These are phyloP conservation scores for Sigmodon hispidus DNA, from an alignment of 2,113 vertebrate species.

Conservation along the genomic window DNA sequence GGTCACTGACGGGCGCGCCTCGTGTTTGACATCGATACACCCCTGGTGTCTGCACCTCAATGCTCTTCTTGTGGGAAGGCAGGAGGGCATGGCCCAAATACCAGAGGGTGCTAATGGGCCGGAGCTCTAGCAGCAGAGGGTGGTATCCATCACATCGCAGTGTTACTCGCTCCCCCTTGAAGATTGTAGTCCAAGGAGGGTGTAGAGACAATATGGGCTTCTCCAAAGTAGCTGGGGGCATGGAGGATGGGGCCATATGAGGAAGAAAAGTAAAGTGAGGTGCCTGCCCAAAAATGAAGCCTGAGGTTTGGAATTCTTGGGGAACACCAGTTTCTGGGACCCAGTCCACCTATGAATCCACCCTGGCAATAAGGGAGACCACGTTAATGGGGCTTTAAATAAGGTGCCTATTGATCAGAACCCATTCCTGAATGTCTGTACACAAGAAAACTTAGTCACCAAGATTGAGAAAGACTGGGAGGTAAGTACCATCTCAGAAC, in stretches of 20 bases:
- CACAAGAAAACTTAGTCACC: background rate
- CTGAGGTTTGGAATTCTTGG: background rate
- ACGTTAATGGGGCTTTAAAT: background rate
- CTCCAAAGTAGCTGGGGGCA: conserved; percentile 64
- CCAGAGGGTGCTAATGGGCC: conserved; percentile 77
- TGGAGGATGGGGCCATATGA: too few species aligned
- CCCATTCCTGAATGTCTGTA: background rate
- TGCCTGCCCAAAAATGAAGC: background rate
- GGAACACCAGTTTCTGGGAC: background rate
- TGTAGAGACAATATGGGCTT: conserved; percentile 74
- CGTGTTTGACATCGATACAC: conserved; percentile 78
- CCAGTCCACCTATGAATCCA: background rate
- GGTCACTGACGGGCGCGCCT: conserved; percentile 77
- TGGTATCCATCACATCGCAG: conserved; percentile 74
- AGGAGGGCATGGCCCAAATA: conserved; percentile 77
- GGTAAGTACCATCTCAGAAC: background rate
- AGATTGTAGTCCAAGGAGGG: conserved; percentile 80
- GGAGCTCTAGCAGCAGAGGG: conserved; percentile 70
- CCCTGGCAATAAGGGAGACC: background rate
- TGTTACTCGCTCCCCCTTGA: conserved; percentile 78
- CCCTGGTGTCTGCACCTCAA: conserved; percentile 75
- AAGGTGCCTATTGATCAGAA: background rate
- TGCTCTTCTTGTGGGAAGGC: conserved; percentile 73
- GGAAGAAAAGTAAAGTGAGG: background rate
- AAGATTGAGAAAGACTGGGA: background rate